Evolutionary conservation across 2,888 invertebrate species (phyloP), one percentile per base, ranked within the genome.

Genomic region (Brachylomia viminalis): DNA sequence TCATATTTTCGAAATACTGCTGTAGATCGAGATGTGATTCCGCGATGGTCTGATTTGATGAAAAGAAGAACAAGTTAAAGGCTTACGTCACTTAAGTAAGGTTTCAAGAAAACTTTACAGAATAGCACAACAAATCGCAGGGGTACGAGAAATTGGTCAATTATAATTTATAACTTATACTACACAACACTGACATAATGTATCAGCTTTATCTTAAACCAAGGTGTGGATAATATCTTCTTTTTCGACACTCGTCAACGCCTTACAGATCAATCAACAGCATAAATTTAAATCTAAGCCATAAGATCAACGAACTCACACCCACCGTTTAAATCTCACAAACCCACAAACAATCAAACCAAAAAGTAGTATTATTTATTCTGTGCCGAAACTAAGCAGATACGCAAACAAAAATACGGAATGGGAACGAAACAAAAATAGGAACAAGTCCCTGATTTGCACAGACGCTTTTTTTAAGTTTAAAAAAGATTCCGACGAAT

Each of bases 361-460:
- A 62, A 77, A 75, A 71, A 64, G 54, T 61, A 52, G 49, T 45
- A 67, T 67, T 82, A 79, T 80, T 80, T 80, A 80, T 78, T 78
- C 65, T 38, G 54, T 13, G 64, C 33, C 38, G 77, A 86, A 49
- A 86, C 61, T 84, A 84, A 78, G 73, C 85, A 80, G 86, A 81
- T 72, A 61, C 70, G 11, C n/a, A 56, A 83, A 80, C 62, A 68
- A 61, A 75, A 75, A 69, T 87, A 90, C 20, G 23, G 49, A 62
- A 64, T 70, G 38, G 66, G 33, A 81, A 17, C 56, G 79, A 65
- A 81, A 84, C 17, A 65, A 80, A 80, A 80, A 84, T 80, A 80
- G 27, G 33, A 61, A 61, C 49, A 23, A 83, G 54, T 69, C 49
- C 47, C 45, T 23, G 54, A 69, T 83, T 83, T 66, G 47, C 59